These are phyloP conservation scores for Emmelina monodactyla DNA, from an alignment of 2,888 invertebrate genomes.

Conservation along the genomic window DNA sequence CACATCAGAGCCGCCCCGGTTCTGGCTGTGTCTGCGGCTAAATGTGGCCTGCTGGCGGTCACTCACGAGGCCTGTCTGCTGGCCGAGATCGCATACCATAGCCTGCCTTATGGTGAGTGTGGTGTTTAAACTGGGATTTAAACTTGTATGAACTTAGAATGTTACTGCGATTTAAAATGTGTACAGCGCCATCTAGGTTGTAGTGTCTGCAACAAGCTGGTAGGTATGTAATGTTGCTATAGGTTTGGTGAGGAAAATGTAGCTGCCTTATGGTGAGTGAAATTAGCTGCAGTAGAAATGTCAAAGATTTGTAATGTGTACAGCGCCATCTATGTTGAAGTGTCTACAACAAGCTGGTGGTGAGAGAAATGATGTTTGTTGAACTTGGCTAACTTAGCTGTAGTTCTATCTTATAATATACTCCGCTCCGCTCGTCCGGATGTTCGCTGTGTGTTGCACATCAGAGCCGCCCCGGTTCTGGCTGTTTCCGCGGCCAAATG, in stretches of 20 bases:
- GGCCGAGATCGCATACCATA: slow-evolving; percentile 70
- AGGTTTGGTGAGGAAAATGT: no score
- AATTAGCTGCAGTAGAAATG: background rate
- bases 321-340: background rate
- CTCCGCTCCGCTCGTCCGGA: slow-evolving; percentile 98
- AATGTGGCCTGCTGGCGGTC: slow-evolving; percentile 89
- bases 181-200: no score
- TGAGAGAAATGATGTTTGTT: background rate
- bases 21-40: slow-evolving; percentile 88
- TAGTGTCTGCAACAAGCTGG: no score
- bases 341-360: no score
- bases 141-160: no score
- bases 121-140: no score
- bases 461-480: slow-evolving; percentile 88
- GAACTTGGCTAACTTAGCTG: no score
- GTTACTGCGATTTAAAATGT: no score
- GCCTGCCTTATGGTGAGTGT: slow-evolving; percentile 12
- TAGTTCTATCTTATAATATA: no score
- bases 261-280: slow-evolving; percentile 1
- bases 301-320: background rate
- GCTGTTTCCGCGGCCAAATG: slow-evolving; percentile 89
- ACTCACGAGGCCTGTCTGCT: slow-evolving; percentile 89
- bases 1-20: slow-evolving; percentile 92
- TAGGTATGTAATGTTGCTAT: no score
- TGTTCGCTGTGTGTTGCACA: slow-evolving; percentile 94